These are phyloP conservation scores for Hestina assimilis DNA, from an alignment of 1,140 invertebrate species.

Conservation along the genomic window DNA sequence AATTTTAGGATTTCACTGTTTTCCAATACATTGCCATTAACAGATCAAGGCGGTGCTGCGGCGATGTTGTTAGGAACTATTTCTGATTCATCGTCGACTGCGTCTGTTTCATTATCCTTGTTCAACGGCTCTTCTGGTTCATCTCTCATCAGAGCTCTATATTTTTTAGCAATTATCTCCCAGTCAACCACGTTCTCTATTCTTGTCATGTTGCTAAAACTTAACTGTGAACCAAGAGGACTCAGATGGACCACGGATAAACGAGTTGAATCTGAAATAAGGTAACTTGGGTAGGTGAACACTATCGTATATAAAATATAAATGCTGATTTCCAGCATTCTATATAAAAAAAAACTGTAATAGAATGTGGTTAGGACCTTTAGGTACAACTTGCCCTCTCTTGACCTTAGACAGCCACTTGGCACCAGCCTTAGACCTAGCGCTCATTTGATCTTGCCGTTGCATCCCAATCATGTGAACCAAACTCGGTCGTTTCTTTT, in stretches of 20 bases:
- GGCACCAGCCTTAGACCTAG: constrained; percentile 88
- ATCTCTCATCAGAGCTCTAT: constrained; percentile 87
- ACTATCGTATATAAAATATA: background rate
- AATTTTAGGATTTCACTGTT: background rate
- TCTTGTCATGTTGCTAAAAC: constrained; percentile 85
- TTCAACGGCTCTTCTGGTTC: constrained; percentile 79
- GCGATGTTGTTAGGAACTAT: constrained; percentile 65
- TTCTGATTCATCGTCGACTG: constrained; percentile 68
- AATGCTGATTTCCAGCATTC: too few relatives aligned
- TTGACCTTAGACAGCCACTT: constrained; percentile 92
- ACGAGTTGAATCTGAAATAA: constrained; percentile 83
- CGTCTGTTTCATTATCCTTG: constrained; percentile 76
- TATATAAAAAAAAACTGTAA: too few relatives aligned
- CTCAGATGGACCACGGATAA: constrained; percentile 88
- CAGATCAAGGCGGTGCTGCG: constrained; percentile 52
- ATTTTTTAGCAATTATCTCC: constrained; percentile 93
- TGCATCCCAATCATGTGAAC: constrained; percentile 89
- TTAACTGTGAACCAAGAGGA: constrained; percentile 89
- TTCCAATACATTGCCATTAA: background rate
- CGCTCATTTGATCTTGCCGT: constrained; percentile 83
- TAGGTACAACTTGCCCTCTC: constrained; percentile 88
- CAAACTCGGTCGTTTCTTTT: constrained; percentile 88
- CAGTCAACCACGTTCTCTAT: constrained; percentile 96
- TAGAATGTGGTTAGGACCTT: too few relatives aligned
- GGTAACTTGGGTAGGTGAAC: background rate